Percentiles rank a stretch among this genome's conserved stretches.
phyloP scores from a whole-genome alignment of 2,113 vertebrate species.

The Macrotus californicus region DNA sequence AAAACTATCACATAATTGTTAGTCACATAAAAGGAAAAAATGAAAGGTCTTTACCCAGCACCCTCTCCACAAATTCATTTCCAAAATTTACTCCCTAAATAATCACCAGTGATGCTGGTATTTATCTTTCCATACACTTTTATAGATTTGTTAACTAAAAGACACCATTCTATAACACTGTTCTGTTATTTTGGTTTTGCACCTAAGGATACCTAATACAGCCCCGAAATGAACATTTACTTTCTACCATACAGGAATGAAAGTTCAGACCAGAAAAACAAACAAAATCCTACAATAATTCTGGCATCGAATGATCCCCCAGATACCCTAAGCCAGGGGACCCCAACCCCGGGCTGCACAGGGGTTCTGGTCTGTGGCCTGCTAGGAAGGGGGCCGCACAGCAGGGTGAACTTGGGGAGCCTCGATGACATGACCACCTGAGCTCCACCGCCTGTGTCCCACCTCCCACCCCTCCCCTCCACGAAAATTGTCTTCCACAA shows the following conservation, averaged over 20 bases:
- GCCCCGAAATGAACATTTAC: background rate
- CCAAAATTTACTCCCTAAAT: background rate
- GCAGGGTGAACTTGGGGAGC: too few species aligned
- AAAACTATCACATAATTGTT: background rate
- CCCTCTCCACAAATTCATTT: background rate
- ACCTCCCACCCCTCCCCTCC: too few species aligned
- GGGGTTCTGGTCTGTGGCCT: too few species aligned
- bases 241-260: background rate
- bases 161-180: background rate
- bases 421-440: too few species aligned
- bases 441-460: too few species aligned
- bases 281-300: background rate
- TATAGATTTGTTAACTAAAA: background rate
- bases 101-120: background rate
- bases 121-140: background rate
- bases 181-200: background rate
- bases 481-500: too few species aligned
- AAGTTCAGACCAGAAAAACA: background rate
- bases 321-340: background rate
- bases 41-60: background rate
- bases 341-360: too few species aligned
- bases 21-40: conserved; percentile 13
- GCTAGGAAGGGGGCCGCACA: too few species aligned
- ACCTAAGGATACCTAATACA: background rate
- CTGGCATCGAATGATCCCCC: background rate